Evolutionary conservation across 2,113 vertebrate genomes (phyloP).

Genomic region (Symphodus melops): DNA sequence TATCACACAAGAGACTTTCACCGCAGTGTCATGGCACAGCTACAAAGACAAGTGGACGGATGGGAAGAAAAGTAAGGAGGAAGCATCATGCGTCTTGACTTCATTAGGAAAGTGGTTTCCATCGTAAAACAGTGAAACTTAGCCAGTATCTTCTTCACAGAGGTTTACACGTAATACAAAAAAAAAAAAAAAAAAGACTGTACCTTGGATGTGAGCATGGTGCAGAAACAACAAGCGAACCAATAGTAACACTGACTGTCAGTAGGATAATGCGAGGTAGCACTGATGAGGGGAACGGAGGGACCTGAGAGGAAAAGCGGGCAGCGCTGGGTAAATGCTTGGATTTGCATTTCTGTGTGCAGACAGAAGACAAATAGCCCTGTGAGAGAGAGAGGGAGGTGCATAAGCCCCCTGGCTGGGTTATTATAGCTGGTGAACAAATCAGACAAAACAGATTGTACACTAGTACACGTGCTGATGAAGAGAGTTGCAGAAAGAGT

Average conservation of each 20-base stretch:
- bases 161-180: constrained; percentile 21
- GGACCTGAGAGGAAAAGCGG: constrained; percentile 70
- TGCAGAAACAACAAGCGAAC: constrained; percentile 23
- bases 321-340: constrained; percentile 66
- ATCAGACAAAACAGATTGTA: constrained; percentile 51
- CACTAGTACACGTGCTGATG: constrained; percentile 36
- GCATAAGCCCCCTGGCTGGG: constrained; percentile 19
- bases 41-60: constrained; percentile 4
- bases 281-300: constrained; percentile 41
- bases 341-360: constrained; percentile 61
- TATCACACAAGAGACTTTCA: constrained; percentile 11
- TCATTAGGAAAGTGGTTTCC: constrained; percentile 44
- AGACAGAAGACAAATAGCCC: constrained; percentile 64
- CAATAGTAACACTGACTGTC: constrained; percentile 16
- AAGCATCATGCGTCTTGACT: constrained; percentile 14
- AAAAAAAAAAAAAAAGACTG: constrained; percentile 27
- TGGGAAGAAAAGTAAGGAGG: constrained; percentile 1
- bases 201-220: constrained; percentile 40
- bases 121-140: constrained; percentile 42
- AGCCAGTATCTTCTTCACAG: constrained; percentile 21
- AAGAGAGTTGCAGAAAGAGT: constrained; percentile 25
- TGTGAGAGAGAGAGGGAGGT: constrained; percentile 55
- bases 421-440: constrained; percentile 72
- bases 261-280: constrained; percentile 68
- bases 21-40: constrained; percentile 14